Evolutionary conservation across 2,888 invertebrate species (phyloP).

Genomic region (Pyrrhosoma nymphula): DNA sequence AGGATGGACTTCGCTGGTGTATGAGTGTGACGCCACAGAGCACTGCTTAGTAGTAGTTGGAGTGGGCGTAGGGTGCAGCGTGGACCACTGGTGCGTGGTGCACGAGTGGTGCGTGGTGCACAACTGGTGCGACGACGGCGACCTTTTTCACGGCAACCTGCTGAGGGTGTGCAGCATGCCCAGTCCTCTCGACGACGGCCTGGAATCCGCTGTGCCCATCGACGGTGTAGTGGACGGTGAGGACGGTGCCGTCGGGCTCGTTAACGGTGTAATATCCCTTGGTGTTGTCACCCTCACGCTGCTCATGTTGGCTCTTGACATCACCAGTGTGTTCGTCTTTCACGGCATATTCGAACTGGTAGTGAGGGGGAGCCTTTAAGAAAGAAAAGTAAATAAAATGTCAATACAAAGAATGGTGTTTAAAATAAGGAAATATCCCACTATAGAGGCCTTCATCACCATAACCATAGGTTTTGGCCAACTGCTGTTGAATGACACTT

Average conservation of each 20-base stretch:
- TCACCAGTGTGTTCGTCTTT: constrained; percentile 51
- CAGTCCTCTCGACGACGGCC: constrained; percentile 52
- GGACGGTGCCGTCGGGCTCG: constrained; percentile 52
- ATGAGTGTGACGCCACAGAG: background rate
- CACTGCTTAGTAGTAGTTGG: background rate
- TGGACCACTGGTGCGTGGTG: background rate
- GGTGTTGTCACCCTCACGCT: constrained; percentile 55
- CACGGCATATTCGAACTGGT: constrained; percentile 50
- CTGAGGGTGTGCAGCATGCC: constrained; percentile 30
- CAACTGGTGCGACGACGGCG: constrained; percentile 14
- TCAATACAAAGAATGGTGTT: no score
- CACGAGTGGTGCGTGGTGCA: background rate
- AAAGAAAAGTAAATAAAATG: background rate
- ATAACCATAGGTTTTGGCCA: no score
- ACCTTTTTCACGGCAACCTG: background rate
- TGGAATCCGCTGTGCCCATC: constrained; percentile 52
- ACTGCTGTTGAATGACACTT: no score
- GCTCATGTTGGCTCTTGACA: constrained; percentile 53
- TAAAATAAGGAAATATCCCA: no score
- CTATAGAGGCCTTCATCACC: no score
- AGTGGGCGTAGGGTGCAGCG: background rate
- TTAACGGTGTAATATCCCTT: constrained; percentile 58
- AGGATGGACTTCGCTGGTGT: background rate
- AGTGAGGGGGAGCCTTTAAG: constrained; percentile 37
- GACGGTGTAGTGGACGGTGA: constrained; percentile 54